phyloP scores from a whole-genome alignment of 2,797 vertebrate genomes.

The Phataginus tricuspis region DNA sequence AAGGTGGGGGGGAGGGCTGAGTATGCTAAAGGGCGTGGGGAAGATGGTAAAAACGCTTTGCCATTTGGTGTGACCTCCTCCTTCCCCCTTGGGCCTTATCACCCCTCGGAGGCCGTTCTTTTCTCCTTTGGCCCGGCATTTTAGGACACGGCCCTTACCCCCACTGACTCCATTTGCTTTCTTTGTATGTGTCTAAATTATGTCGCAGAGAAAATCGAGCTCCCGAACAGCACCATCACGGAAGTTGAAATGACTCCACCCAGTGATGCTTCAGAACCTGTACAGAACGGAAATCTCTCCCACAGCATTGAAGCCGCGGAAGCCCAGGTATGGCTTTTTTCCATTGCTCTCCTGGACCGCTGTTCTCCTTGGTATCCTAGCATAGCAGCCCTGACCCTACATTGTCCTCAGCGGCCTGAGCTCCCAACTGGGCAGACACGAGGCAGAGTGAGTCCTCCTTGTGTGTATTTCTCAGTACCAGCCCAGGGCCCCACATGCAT shows the following conservation, averaged over 20 bases:
- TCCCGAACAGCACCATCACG: slow-evolving; percentile 94
- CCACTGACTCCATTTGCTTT: slow-evolving; percentile 44
- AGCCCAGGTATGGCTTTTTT: slow-evolving; percentile 76
- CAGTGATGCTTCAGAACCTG: slow-evolving; percentile 86
- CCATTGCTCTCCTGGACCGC: not conserved
- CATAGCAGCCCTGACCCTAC: rapidly evolving
- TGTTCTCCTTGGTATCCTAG: not conserved
- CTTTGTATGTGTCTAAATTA: slow-evolving; percentile 66
- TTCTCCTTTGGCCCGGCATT: not conserved
- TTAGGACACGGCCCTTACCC: not conserved
- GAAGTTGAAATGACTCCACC: slow-evolving; percentile 97
- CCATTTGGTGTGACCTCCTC: not conserved
- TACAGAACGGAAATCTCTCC: slow-evolving; percentile 93
- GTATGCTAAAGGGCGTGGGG: rapidly evolving
- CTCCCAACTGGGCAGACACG: not conserved
- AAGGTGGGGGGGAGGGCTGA: not conserved
- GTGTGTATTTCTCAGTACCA: not conserved
- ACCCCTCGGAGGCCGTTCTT: not conserved
- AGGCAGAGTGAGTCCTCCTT: not conserved
- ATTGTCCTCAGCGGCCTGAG: not conserved
- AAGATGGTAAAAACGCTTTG: not conserved
- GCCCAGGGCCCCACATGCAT: rapidly evolving
- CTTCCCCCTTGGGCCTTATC: not conserved
- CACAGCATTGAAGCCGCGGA: slow-evolving; percentile 91
- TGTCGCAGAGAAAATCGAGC: slow-evolving; percentile 92